Evolutionary conservation across 2,888 invertebrate genomes (phyloP).

Genomic region (Leptogaster cylindrica): DNA sequence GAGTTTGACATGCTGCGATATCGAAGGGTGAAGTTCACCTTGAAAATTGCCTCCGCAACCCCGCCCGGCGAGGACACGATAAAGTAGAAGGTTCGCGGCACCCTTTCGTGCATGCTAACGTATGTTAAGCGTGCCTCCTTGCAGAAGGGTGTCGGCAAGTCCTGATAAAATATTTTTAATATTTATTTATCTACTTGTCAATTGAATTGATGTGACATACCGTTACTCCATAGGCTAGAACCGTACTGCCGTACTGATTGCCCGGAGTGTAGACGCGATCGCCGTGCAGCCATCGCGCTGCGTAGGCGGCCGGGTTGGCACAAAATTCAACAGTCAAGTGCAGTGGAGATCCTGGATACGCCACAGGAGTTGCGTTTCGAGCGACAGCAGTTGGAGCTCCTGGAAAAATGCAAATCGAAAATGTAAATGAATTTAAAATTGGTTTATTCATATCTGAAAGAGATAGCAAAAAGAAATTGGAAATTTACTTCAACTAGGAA

Average conservation of each 20-base stretch:
- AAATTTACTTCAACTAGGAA: too few species aligned
- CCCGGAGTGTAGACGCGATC: slow-evolving; percentile 62
- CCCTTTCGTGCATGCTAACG: slow-evolving; percentile 62
- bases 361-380: slow-evolving; percentile 70
- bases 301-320: slow-evolving; percentile 71
- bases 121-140: slow-evolving; percentile 62
- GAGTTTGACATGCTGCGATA: slow-evolving; percentile 58
- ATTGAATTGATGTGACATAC: slow-evolving; percentile 50
- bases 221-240: slow-evolving; percentile 61
- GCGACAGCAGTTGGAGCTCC: slow-evolving; percentile 73
- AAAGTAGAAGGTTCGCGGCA: slow-evolving; percentile 61
- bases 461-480: too few species aligned
- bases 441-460: too few species aligned
- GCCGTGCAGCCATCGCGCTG: slow-evolving; percentile 62
- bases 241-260: slow-evolving; percentile 62
- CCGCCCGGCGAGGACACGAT: slow-evolving; percentile 61
- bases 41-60: slow-evolving; percentile 60
- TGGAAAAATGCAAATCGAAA: slow-evolving; percentile 58
- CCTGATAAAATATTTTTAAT: slow-evolving; percentile 51
- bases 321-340: slow-evolving; percentile 77
- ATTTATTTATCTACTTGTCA: not conserved
- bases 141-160: slow-evolving; percentile 61
- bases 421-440: too few species aligned
- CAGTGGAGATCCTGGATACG: slow-evolving; percentile 72
- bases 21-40: slow-evolving; percentile 61